Conservation (phyloP, 2,888 invertebrate genomes). For the Caenorhabditis panamensis region DNA sequence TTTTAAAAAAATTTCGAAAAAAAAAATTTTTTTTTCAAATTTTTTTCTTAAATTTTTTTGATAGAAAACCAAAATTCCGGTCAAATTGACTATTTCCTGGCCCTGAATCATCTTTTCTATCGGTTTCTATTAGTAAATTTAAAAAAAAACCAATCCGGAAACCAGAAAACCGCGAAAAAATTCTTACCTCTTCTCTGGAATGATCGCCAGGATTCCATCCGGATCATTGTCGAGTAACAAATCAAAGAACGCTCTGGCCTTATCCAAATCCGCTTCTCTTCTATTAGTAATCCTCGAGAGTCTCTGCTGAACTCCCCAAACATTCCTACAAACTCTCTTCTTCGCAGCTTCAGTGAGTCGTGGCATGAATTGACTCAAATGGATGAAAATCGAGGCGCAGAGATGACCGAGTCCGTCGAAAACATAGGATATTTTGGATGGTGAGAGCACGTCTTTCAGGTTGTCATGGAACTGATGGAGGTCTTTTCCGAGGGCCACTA, state of each 20-base stretch:
- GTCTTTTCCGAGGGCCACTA: constrained; percentile 88
- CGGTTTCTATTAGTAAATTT: too few relatives aligned
- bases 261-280: constrained; percentile 87
- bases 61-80: too few relatives aligned
- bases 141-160: too few relatives aligned
- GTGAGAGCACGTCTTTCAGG: constrained; percentile 87
- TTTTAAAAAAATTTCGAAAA: too few relatives aligned
- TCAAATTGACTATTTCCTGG: too few relatives aligned
- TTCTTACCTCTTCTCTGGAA: constrained; percentile 83
- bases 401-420: constrained; percentile 87
- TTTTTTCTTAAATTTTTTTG: too few relatives aligned
- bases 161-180: too few relatives aligned
- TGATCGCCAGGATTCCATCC: constrained; percentile 82
- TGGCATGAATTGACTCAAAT: constrained; percentile 88
- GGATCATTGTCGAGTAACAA: constrained; percentile 71
- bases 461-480: constrained; percentile 86
- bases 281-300: constrained; percentile 89
- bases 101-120: too few relatives aligned
- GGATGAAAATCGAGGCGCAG: constrained; percentile 89
- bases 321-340: constrained; percentile 88
- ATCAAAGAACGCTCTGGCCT: constrained; percentile 85
- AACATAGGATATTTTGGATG: constrained; percentile 87
- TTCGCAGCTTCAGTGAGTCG: constrained; percentile 89
- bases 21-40: too few relatives aligned
- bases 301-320: constrained; percentile 90